Conservation (phyloP, 2,888 invertebrate genomes). For the Meteorus colon region DNA sequence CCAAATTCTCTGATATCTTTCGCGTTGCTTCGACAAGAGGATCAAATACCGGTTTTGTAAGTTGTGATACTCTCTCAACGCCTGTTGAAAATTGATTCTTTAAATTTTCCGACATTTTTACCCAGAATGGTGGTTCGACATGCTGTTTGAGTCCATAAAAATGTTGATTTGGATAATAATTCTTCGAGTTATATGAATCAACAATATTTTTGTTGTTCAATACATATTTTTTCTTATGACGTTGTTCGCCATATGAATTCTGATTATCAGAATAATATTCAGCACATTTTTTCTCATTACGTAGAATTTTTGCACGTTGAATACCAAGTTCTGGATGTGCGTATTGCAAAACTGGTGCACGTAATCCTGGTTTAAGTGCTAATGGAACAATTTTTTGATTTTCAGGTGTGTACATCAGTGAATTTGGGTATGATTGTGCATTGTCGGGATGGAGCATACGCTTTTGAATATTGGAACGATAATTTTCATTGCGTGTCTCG, state of each 20-base stretch:
- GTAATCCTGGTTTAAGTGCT: constrained; percentile 81
- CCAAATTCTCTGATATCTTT: constrained; percentile 85
- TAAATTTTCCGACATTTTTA: constrained; percentile 82
- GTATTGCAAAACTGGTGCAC: constrained; percentile 85
- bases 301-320: constrained; percentile 79
- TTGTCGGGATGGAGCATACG: constrained; percentile 82
- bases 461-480: constrained; percentile 78
- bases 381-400: constrained; percentile 77
- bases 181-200: constrained; percentile 66
- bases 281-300: constrained; percentile 64
- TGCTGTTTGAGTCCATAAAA: constrained; percentile 78
- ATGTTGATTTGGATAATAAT: constrained; percentile 68
- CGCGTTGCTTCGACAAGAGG: constrained; percentile 86
- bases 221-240: constrained; percentile 70
- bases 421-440: constrained; percentile 78
- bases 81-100: constrained; percentile 83
- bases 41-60: constrained; percentile 80
- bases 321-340: constrained; percentile 87
- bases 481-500: constrained; percentile 67
- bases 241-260: constrained; percentile 63
- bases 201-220: constrained; percentile 66
- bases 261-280: constrained; percentile 63
- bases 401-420: constrained; percentile 79
- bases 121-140: constrained; percentile 82
- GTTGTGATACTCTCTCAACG: constrained; percentile 81